Percentiles rank a stretch among this genome's conserved stretches.
Evolutionary conservation across 1,140 invertebrate species (phyloP).

Genomic region (Chymomyza costata): DNA sequence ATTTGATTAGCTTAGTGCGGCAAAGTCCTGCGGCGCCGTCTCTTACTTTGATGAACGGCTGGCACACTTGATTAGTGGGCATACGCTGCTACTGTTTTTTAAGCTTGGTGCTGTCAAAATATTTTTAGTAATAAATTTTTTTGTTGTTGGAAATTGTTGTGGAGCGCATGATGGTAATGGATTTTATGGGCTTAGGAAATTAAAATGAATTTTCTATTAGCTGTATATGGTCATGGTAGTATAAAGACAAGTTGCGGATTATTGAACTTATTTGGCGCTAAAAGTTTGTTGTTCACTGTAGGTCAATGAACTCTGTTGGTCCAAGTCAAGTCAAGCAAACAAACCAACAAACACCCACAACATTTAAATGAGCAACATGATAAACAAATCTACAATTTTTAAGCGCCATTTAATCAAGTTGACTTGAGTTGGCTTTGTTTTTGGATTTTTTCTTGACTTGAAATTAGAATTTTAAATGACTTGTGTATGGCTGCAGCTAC

Average conservation of each 20-base stretch:
- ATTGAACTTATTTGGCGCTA: too few relatives aligned
- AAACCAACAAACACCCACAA: conserved; percentile 42
- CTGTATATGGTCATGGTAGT: too few relatives aligned
- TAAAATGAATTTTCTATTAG: too few relatives aligned
- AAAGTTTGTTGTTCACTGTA: too few relatives aligned
- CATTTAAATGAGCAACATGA: conserved; percentile 35
- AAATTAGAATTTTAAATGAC: conserved; percentile 72
- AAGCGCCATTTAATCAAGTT: conserved; percentile 67
- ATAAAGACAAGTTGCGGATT: too few relatives aligned
- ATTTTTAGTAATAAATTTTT: conserved; percentile 71
- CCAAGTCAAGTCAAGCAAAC: conserved; percentile 18
- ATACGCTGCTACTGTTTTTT: conserved; percentile 41
- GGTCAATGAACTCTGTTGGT: too few relatives aligned
- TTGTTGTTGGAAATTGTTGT: conserved; percentile 30
- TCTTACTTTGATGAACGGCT: conserved; percentile 70
- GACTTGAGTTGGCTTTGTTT: conserved; percentile 59
- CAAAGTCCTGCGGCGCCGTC: conserved; percentile 66
- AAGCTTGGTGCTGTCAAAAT: conserved; percentile 69
- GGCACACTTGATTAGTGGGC: conserved; percentile 62
- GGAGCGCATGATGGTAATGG: too few relatives aligned
- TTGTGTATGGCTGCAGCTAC: too few relatives aligned
- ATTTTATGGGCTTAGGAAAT: conserved; percentile 11
- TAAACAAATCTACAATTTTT: conserved; percentile 25
- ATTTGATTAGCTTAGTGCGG: conserved; percentile 71
- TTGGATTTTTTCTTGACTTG: conserved; percentile 59